Evolutionary conservation across 2,797 vertebrate species (phyloP), one percentile per base, ranked within the genome.

Genomic region (Glyptemys insculpta): DNA sequence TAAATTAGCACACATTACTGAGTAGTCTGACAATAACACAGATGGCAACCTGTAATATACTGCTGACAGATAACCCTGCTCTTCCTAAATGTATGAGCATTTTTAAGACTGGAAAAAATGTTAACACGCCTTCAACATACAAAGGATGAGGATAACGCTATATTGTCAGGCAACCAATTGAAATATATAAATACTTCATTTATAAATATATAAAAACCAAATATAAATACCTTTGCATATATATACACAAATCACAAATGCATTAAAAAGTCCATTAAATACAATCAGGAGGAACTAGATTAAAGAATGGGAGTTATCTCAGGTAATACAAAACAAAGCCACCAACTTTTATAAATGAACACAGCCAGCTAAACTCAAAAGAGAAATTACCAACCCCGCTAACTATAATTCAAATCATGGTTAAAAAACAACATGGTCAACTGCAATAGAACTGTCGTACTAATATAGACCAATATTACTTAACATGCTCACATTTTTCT

Each of bases 101-200:
- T 88, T 78, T n/a, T 74, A 83, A 68, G 80, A 79, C 14, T 4
- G 34, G 56, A 29, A 83, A 91, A 47, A 88, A 57, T 34, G 44
- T 82, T 47, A 68, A 31, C 7, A 1, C 47, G 27, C 12, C 53
- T 84, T 79, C 83, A 52, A 14, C 4, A n/a, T 1, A 92, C n/a
- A 59, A 91, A 91, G 25, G 59, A 89, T 0, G 2, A 84, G 59
- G 86, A 18, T 81, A 89, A 91, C 47, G 8, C 41, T 86, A 19
- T 74, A 86, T 85, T 95, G 91, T 96, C 84, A 97, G 86, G 92
- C 76, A 96, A 91, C 88, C 59, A 91, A 88, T 6, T 89, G 53
- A 81, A 44, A 44, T 44, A 44, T 44, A 44, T 44, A 44, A 44
- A 44, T 44, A 44, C 44, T 44, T 44, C 44, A 44, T 44, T 7